Evolutionary conservation across 2,797 vertebrate genomes (phyloP), one percentile per base, ranked within the genome.

Genomic region (Sarcoramphus papa): DNA sequence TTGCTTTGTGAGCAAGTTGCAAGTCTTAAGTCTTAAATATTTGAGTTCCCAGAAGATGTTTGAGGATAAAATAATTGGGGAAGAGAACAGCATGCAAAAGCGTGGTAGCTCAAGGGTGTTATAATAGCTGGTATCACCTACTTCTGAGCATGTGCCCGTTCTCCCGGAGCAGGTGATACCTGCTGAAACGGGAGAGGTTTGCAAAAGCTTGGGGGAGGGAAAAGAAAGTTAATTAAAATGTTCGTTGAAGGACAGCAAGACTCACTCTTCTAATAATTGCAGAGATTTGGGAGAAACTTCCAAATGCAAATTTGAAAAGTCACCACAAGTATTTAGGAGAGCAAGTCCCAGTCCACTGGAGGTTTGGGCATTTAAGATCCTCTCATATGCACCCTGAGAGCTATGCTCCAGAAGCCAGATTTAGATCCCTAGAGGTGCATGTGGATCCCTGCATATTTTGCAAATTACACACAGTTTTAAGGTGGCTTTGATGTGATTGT

Each of bases 121-220:
- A 1, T 2, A 40, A 14, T 47, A 79, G 22, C 53, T 60, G 67
- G 7, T 62, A 1, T 9, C 12, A 3, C 12, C 57, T 84, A 2
- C 37, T 50, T 50, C 37, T 56, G 68, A 45, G 80, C 5, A 7
- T 0, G 0, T 50, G 37, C 24, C 56, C 21, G 0, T 21, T 60
- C 40, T 78, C 28, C 50, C 3, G 10, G 28, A 18, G 65, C 41
- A 88, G 75, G 1, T n/a, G 60, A n/a, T 63, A 33, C 40, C 48
- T 68, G 15, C 25, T 62, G 41, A 41, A 63, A 48, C 7, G 25
- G 51, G 10, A 2, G 19, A 78, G 45, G 13, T 88, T 73, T 67
- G 31, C 40, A 67, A 40, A 82, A 47, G 10, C 59, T 43, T 64
- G 6, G 15, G 24, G 28, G 41, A 28, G 0, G 0, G 6, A 6